phyloP scores from a whole-genome alignment of 2,888 invertebrate genomes.

The Leptopterna dolabrata region DNA sequence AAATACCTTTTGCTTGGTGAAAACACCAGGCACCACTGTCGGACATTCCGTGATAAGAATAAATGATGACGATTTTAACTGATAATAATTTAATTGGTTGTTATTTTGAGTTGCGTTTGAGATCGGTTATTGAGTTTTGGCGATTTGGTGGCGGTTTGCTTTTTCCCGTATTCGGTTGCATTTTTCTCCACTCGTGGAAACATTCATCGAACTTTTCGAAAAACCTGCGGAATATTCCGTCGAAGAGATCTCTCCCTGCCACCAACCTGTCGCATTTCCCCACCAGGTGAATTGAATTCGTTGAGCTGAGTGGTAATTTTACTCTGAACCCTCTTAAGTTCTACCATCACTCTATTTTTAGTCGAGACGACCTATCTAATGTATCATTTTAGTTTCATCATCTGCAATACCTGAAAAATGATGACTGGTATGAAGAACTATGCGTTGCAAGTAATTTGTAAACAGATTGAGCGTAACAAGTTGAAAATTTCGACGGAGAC shows the following conservation, averaged over 20 bases:
- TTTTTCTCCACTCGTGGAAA: background rate
- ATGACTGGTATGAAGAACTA: too few species aligned
- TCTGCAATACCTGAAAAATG: too few species aligned
- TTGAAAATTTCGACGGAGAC: too few species aligned
- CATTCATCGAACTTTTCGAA: background rate
- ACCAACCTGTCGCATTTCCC: constrained; percentile 18
- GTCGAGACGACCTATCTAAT: too few species aligned
- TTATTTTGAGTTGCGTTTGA: background rate
- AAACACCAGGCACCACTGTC: background rate
- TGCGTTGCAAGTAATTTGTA: too few species aligned
- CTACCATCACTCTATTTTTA: too few species aligned
- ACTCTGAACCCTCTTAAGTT: too few species aligned
- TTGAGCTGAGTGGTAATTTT: background rate
- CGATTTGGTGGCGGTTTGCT: background rate
- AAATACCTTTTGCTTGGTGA: background rate
- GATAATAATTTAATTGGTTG: constrained; percentile 9
- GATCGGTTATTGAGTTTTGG: background rate
- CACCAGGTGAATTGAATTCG: background rate
- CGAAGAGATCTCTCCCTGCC: too few species aligned
- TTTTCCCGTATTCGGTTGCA: background rate
- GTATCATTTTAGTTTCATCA: too few species aligned
- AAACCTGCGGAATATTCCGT: too few species aligned
- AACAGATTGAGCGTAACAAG: too few species aligned
- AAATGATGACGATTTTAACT: background rate
- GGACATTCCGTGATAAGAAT: background rate